A percentile compares a stretch with the other conserved stretches of the same genome.
Conservation (phyloP, 2,797 vertebrate species). For the Enteromius radiatus region DNA sequence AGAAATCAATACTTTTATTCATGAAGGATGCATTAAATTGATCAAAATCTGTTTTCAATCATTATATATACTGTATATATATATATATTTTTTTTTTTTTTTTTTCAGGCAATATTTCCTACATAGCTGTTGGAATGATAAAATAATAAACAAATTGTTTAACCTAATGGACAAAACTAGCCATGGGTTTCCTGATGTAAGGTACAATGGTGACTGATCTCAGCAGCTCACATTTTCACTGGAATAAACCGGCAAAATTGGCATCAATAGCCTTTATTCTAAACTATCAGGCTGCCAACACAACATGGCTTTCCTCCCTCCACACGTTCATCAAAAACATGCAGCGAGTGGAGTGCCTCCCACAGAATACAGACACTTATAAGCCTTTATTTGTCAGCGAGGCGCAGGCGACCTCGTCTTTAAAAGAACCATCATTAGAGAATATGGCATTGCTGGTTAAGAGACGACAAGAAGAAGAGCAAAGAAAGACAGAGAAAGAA, state of each 20-base stretch:
- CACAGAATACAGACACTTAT: constrained; percentile 33
- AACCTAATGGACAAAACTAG: not conserved
- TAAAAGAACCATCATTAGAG: constrained; percentile 57
- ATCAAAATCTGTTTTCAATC: not conserved
- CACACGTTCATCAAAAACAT: constrained; percentile 37
- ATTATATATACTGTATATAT: too few species aligned
- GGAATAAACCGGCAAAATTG: not conserved
- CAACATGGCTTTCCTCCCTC: constrained; percentile 25
- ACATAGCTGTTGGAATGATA: not conserved
- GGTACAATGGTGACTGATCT: not conserved
- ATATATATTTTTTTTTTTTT: too few species aligned
- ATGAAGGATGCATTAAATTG: not conserved
- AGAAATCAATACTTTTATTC: too few species aligned
- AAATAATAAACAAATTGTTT: not conserved
- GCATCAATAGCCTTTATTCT: constrained; percentile 7
- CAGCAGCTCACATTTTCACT: not conserved
- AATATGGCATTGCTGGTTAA: constrained; percentile 38
- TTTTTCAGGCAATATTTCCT: not conserved
- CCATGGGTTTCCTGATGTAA: not conserved
- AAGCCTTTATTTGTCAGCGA: constrained; percentile 48
- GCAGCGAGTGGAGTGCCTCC: constrained; percentile 35
- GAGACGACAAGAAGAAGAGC: constrained; percentile 12
- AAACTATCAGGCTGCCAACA: constrained; percentile 28
- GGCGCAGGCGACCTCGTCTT: constrained; percentile 29
- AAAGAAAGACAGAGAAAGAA: constrained; percentile 41